Percentiles rank a stretch among this genome's conserved stretches.
phyloP scores from a whole-genome alignment of 2,113 vertebrate species.

The Myrmecophaga tridactyla region DNA sequence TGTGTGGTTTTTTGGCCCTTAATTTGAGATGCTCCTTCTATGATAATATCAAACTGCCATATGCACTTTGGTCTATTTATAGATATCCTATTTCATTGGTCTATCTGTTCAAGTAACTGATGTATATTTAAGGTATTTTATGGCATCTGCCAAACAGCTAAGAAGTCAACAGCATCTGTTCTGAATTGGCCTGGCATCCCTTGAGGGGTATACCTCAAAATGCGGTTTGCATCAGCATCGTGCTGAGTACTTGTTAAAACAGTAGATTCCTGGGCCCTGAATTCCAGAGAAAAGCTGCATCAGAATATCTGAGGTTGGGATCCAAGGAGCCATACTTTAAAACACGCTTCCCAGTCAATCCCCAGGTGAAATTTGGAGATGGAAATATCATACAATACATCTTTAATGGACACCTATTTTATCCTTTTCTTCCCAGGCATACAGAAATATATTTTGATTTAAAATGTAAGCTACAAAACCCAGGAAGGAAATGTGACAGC shows the following conservation, averaged over 20 bases:
- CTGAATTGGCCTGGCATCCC: not conserved
- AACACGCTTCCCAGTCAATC: not conserved
- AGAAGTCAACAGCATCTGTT: constrained; percentile 48
- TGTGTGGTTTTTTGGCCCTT: not conserved
- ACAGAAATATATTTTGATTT: not conserved
- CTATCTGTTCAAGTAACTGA: constrained; percentile 43
- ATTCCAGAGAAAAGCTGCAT: not conserved
- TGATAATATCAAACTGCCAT: not conserved
- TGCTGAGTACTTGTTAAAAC: not conserved
- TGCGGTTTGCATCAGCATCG: not conserved
- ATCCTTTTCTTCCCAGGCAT: not conserved
- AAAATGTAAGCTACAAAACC: not conserved
- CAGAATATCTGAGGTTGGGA: not conserved
- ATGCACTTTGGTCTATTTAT: constrained; percentile 10
- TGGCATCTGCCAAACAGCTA: constrained; percentile 24
- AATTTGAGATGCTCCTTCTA: constrained; percentile 10
- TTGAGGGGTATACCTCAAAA: not conserved
- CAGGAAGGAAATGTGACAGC: not conserved
- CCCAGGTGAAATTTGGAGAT: not conserved
- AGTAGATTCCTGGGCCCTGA: not conserved
- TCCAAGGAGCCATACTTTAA: not conserved
- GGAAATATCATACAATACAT: not conserved
- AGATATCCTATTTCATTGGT: constrained; percentile 31
- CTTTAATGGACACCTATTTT: not conserved
- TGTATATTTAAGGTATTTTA: constrained; percentile 44